Evolutionary conservation across 2,797 vertebrate genomes (phyloP), one percentile per base, ranked within the genome.

Genomic region (Etheostoma perlongum): DNA sequence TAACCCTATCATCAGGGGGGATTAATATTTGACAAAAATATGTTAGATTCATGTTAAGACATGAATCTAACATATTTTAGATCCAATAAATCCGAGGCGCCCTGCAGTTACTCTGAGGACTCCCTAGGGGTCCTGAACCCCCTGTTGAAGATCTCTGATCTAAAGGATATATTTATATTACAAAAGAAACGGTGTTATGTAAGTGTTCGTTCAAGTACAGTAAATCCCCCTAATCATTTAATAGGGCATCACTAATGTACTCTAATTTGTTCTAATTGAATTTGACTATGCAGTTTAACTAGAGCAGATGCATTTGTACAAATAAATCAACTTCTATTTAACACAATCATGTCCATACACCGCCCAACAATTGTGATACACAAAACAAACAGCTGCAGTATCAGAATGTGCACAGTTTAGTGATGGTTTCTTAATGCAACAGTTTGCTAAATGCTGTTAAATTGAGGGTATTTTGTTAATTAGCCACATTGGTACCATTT

Each of bases 191-290:
- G 40, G 51, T 67, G 70, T 87, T 83, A 74, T 77, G 62, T 81
- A 89, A 87, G 61, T 64, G 66, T 72, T 85, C 66, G 85, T 84
- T 90, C 66, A 82, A 74, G 72, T 30, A 30, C 30, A 30, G 30
- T 72, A 49, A 71, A 72, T 59, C 59, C 55, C 58, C 55, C 49
- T 79, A 86, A 79, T 86, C 46, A 80, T 83, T 88, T 77, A 90
- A 90, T 68, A 90, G 77, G 67, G 76, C 91, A 78, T 81, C 78
- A 84, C 85, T 91, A 88, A 93, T 90, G 74, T 66, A 51, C 62
- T 76, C 54, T 85, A 85, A 90, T 89, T 84, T 75, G 74, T 74
- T 74, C 63, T 81, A 89, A 89, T 76, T 88, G 74, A 85, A 88
- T 87, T 71, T 88, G 78, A 87, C 67, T 67, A 12, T 72, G 74